phyloP scores from a whole-genome alignment of 2,888 invertebrate genomes.

The Belgica antarctica region DNA sequence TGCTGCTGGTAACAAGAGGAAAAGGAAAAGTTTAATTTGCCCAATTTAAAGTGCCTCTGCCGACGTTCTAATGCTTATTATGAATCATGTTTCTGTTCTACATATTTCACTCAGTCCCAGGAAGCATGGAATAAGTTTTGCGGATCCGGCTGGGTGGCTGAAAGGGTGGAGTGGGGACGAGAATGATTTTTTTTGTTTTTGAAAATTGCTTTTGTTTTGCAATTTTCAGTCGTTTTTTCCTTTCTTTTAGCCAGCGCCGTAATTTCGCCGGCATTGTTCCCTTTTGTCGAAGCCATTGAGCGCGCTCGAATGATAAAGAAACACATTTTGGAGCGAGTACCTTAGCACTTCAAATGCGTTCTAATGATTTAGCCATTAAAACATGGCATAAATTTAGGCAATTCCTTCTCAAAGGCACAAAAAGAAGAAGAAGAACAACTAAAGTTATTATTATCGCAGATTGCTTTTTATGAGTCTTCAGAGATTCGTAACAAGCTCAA shows the following conservation, averaged over 20 bases:
- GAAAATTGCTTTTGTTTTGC: conserved; percentile 30
- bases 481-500: conserved; percentile 9
- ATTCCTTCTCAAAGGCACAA: not conserved
- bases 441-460: conserved; percentile 34
- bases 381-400: conserved; percentile 19
- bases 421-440: not conserved
- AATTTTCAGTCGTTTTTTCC: conserved; percentile 22
- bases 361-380: conserved; percentile 18
- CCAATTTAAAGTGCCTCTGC: conserved; percentile 19
- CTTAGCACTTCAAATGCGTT: conserved; percentile 4
- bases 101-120: conserved; percentile 19
- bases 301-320: not conserved
- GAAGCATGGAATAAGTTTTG: conserved; percentile 2
- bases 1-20: not conserved
- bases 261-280: conserved; percentile 5
- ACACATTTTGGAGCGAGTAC: not conserved
- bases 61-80: conserved; percentile 29
- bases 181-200: conserved; percentile 24
- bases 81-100: conserved; percentile 1
- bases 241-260: too few relatives aligned
- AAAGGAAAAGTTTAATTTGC: not conserved
- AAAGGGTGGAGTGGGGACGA: too few relatives aligned
- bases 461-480: conserved; percentile 26
- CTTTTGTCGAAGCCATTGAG: not conserved
- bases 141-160: not conserved